These are phyloP conservation scores for Anoplophora glabripennis DNA, from an alignment of 1,140 invertebrate species.

Conservation along the genomic window DNA sequence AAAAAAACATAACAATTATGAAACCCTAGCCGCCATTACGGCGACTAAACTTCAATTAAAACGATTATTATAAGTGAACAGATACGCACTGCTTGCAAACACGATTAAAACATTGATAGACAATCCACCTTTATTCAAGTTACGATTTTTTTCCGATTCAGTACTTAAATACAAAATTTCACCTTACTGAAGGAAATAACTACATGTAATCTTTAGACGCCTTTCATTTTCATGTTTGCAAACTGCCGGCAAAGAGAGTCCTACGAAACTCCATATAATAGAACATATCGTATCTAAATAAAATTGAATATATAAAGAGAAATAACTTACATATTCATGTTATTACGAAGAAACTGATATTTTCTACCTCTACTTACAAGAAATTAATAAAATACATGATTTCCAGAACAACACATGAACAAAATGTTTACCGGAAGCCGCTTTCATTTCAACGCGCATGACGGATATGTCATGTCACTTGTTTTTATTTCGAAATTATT, in stretches of 20 bases:
- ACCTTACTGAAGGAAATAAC: too few relatives aligned
- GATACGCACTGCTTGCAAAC: neutral
- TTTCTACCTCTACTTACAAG: neutral
- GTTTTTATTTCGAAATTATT: neutral
- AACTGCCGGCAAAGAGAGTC: conserved; percentile 11
- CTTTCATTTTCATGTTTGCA: conserved; percentile 3
- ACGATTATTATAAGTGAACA: neutral
- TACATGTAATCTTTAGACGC: neutral
- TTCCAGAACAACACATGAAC: conserved; percentile 19
- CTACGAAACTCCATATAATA: neutral
- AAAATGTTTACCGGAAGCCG: conserved; percentile 41
- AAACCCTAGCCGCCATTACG: conserved; percentile 26
- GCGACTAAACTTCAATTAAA: neutral
- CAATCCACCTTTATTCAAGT: too few relatives aligned
- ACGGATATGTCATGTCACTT: conserved; percentile 17
- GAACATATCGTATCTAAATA: too few relatives aligned
- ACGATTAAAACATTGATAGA: too few relatives aligned
- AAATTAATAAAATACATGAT: conserved; percentile 12
- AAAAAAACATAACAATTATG: conserved; percentile 14
- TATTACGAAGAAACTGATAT: neutral
- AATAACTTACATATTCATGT: too few relatives aligned
- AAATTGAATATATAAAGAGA: too few relatives aligned
- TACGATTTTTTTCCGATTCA: too few relatives aligned
- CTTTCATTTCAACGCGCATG: conserved; percentile 29
- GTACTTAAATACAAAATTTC: too few relatives aligned